Conservation (phyloP, 1,140 invertebrate species). For the Drosophila sturtevanti region DNA sequence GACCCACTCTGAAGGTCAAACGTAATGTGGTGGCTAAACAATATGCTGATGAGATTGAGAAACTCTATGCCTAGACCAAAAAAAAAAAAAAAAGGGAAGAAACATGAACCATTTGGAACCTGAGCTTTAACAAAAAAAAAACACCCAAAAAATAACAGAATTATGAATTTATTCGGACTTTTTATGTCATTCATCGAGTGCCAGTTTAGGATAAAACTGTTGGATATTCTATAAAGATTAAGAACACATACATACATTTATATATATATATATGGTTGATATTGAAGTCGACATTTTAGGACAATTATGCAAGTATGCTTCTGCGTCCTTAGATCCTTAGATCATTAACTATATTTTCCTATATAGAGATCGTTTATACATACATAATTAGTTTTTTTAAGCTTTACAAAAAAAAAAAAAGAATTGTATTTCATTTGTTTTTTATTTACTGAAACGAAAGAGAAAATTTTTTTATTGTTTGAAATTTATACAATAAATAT, state of each 20-base stretch:
- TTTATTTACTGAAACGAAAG: constrained; percentile 64
- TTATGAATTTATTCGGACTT: constrained; percentile 75
- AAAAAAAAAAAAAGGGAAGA: neutral
- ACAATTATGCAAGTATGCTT: constrained; percentile 22
- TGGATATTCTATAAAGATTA: constrained; percentile 36
- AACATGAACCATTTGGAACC: constrained; percentile 41
- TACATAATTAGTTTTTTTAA: constrained; percentile 43
- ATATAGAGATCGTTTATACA: constrained; percentile 35
- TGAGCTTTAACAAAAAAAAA: constrained; percentile 58
- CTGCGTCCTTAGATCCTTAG: constrained; percentile 11
- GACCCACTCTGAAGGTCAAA: constrained; percentile 94
- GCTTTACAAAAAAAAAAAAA: constrained; percentile 23
- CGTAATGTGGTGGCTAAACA: constrained; percentile 88
- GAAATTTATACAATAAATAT: constrained; percentile 60
- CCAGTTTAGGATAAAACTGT: constrained; percentile 52
- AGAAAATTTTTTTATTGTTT: constrained; percentile 55
- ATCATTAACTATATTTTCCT: neutral
- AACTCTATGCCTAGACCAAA: constrained; percentile 82
- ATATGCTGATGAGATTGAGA: constrained; percentile 88
- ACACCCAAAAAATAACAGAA: constrained; percentile 11
- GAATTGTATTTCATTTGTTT: constrained; percentile 53
- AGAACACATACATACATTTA: neutral
- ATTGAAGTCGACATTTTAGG: constrained; percentile 22
- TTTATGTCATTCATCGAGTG: constrained; percentile 61
- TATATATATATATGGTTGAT: constrained; percentile 19